These are phyloP conservation scores for Siniperca chuatsi DNA, from an alignment of 2,113 vertebrate genomes.

Conservation along the genomic window DNA sequence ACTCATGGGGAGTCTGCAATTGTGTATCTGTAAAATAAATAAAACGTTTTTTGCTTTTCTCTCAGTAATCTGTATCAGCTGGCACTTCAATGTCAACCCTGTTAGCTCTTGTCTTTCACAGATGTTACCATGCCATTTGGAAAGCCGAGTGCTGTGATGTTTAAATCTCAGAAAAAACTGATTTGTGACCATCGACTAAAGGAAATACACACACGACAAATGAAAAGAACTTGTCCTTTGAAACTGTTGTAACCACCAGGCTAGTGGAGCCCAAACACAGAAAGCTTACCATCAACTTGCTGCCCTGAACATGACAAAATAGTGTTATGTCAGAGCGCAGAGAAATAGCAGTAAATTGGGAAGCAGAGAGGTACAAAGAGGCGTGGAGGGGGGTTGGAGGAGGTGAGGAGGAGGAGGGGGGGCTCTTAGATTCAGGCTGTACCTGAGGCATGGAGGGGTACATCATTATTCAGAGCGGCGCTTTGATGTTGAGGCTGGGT, in stretches of 20 bases:
- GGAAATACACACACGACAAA: background rate
- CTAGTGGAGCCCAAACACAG: background rate
- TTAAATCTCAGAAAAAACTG: background rate
- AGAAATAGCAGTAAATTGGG: constrained; percentile 62
- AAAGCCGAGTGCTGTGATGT: background rate
- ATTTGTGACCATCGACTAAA: background rate
- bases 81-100: background rate
- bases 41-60: background rate
- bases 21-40: background rate
- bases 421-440: constrained; percentile 68
- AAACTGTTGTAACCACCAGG: background rate
- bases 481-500: constrained; percentile 80
- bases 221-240: constrained; percentile 17
- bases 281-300: constrained; percentile 26
- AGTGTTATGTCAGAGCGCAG: constrained; percentile 71
- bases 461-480: constrained; percentile 78
- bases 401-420: constrained; percentile 18
- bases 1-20: background rate
- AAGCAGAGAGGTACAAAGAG: constrained; percentile 61
- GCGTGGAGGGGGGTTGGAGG: constrained; percentile 39
- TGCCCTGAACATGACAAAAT: constrained; percentile 53
- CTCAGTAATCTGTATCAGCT: background rate
- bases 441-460: constrained; percentile 77
- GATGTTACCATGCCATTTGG: background rate
- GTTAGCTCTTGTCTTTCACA: background rate